Percentiles rank a stretch among this genome's conserved stretches.
Conservation (phyloP, 2,797 vertebrate species). For the Anomalospiza imberbis region DNA sequence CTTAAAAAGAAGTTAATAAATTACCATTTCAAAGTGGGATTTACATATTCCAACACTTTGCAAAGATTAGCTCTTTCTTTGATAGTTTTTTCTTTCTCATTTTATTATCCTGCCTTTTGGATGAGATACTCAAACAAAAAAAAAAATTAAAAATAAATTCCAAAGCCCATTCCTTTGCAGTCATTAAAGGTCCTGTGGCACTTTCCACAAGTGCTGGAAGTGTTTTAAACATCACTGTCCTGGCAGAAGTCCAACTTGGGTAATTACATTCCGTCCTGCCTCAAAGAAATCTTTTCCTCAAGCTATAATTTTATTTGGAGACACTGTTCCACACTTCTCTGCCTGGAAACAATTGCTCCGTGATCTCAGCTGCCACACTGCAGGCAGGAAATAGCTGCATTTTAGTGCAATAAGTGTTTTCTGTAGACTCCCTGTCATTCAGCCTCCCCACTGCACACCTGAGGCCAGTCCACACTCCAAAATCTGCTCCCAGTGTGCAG, state of each 20-base stretch:
- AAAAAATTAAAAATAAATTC: neutral
- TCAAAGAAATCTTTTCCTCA: conserved; percentile 52
- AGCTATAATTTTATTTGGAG: conserved; percentile 55
- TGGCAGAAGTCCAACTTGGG: conserved; percentile 60
- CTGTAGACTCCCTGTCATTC: neutral
- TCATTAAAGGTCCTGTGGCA: conserved; percentile 37
- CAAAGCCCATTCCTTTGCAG: neutral
- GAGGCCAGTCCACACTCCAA: neutral
- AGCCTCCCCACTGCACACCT: neutral
- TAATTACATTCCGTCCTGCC: conserved; percentile 36
- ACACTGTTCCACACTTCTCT: conserved; percentile 17
- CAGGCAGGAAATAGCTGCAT: neutral
- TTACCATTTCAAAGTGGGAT: conserved; percentile 71
- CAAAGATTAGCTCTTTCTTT: conserved; percentile 66
- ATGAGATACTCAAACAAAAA: conserved; percentile 2
- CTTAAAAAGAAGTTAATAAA: conserved; percentile 69
- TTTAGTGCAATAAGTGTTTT: conserved; percentile 11
- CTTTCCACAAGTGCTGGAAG: conserved; percentile 27
- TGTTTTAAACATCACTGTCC: conserved; percentile 22
- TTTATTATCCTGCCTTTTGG: conserved; percentile 43
- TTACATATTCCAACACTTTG: conserved; percentile 65
- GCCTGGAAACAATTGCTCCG: conserved; percentile 27
- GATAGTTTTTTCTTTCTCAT: conserved; percentile 30
- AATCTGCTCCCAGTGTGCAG: neutral
- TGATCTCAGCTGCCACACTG: conserved; percentile 39